Conservation (phyloP, 2,888 invertebrate species). For the Cryptosula pallasiana region DNA sequence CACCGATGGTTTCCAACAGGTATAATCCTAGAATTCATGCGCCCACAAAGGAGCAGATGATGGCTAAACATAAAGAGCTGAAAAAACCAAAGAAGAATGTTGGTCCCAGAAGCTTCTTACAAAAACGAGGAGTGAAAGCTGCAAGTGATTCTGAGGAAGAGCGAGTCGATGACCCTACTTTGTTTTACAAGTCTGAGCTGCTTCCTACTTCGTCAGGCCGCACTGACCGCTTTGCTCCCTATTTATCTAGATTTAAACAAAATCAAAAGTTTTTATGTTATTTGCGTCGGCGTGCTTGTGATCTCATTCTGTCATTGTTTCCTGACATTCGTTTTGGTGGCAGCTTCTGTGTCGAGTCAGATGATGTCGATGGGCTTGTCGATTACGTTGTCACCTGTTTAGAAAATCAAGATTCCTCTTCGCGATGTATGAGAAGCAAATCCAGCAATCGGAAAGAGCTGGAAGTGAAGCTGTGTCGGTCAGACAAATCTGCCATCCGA, state of each 20-base stretch:
- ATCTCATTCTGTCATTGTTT: slow-evolving; percentile 1
- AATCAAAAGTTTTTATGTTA: slow-evolving; percentile 15
- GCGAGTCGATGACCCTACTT: neutral
- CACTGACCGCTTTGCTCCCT: neutral
- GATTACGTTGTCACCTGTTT: slow-evolving; percentile 12
- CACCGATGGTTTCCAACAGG: neutral
- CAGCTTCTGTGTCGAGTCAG: neutral
- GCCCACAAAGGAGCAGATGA: slow-evolving; percentile 12
- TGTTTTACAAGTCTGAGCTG: slow-evolving; percentile 3
- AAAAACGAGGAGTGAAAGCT: neutral
- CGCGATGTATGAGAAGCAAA: neutral
- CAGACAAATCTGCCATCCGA: neutral
- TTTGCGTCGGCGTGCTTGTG: neutral
- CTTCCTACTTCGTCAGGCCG: neutral
- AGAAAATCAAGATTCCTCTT: slow-evolving; percentile 4
- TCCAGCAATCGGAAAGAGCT: neutral
- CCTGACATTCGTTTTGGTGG: slow-evolving; percentile 12
- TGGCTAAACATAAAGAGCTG: neutral
- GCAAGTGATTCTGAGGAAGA: neutral
- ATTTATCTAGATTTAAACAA: slow-evolving; percentile 1
- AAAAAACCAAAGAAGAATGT: neutral
- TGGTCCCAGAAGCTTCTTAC: slow-evolving; percentile 12
- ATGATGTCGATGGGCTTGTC: slow-evolving; percentile 4
- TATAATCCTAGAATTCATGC: slow-evolving; percentile 10
- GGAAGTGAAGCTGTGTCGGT: neutral